Evolutionary conservation across 2,113 vertebrate genomes (phyloP).

Genomic region (Xiphias gladius): DNA sequence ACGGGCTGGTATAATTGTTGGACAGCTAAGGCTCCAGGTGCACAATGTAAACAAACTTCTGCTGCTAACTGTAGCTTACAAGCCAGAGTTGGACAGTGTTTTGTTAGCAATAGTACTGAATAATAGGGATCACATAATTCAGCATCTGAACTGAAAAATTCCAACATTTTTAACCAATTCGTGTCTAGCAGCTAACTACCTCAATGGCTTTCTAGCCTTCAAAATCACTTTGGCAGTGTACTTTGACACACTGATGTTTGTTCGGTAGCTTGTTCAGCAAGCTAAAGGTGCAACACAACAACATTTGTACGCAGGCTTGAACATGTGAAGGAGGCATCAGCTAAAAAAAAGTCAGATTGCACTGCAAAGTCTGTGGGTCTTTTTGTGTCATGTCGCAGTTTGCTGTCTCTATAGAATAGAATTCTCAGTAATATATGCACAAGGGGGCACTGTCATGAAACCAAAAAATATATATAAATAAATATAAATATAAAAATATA

Average conservation of each 20-base stretch:
- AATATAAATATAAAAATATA: no score
- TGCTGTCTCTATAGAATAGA: not conserved
- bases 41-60: constrained; percentile 7
- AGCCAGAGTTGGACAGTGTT: no score
- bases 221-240: no score
- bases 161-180: not conserved
- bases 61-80: no score
- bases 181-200: not conserved
- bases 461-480: not conserved
- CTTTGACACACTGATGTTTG: no score
- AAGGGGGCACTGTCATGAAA: not conserved
- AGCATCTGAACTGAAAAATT: no score
- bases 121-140: not conserved
- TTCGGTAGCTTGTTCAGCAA: not conserved
- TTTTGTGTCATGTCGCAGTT: not conserved
- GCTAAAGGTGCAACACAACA: not conserved
- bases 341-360: no score
- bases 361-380: not conserved
- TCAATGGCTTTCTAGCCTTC: not conserved
- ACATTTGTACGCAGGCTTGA: not conserved
- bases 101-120: no score
- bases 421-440: not conserved
- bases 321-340: not conserved
- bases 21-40: not conserved
- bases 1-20: not conserved